A percentile compares a stretch with the other conserved stretches of the same genome.
These are phyloP conservation scores for Drosophila paramelanica DNA, from an alignment of 2,888 invertebrate genomes.

Conservation along the genomic window DNA sequence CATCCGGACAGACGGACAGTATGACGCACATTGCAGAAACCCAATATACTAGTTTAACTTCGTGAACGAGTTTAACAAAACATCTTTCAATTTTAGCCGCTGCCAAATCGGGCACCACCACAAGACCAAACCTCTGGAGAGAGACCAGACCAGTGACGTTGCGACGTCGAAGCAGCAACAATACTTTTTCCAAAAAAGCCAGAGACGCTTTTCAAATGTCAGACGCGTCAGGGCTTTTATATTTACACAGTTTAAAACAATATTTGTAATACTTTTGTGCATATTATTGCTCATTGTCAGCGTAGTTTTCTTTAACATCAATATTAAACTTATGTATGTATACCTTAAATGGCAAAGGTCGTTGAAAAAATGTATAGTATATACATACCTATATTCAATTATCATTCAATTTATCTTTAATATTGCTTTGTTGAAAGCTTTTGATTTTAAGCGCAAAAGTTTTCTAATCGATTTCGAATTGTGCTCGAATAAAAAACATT, in stretches of 20 bases:
- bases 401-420: too few relatives aligned
- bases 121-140: slow-evolving; percentile 29
- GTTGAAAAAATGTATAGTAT: too few relatives aligned
- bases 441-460: background rate
- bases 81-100: slow-evolving; percentile 51
- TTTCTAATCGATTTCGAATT: slow-evolving; percentile 4
- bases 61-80: slow-evolving; percentile 15
- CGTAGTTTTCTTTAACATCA: too few relatives aligned
- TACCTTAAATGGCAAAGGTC: too few relatives aligned
- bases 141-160: slow-evolving; percentile 1
- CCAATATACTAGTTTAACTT: too few relatives aligned
- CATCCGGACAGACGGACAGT: too few relatives aligned
- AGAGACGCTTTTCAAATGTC: slow-evolving; percentile 58
- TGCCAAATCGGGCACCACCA: slow-evolving; percentile 32
- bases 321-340: too few relatives aligned
- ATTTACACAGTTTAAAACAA: slow-evolving; percentile 38
- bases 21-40: slow-evolving; percentile 18
- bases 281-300: background rate
- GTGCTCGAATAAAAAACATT: background rate
- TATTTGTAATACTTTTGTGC: slow-evolving; percentile 14
- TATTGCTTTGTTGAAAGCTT: too few relatives aligned
- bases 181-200: slow-evolving; percentile 38
- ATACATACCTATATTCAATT: too few relatives aligned
- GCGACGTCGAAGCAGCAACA: slow-evolving; percentile 5
- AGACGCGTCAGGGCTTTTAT: slow-evolving; percentile 64